Conservation (phyloP, 2,113 vertebrate species). For the Gallinago paraguaiae region DNA sequence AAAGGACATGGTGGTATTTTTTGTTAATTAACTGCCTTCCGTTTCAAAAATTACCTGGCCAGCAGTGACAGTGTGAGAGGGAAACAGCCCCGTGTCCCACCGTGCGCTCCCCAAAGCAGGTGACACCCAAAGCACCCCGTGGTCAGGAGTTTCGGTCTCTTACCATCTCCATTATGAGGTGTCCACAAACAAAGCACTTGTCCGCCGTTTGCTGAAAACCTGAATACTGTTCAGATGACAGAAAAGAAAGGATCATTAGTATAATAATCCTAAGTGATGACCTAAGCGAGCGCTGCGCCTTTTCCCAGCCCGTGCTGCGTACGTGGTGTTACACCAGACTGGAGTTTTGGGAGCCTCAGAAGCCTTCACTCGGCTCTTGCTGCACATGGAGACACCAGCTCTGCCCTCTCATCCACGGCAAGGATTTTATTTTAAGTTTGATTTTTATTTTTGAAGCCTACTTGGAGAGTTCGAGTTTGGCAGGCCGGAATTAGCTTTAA, state of each 20-base stretch:
- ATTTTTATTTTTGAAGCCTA: not conserved
- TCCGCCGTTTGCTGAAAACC: conserved; percentile 99
- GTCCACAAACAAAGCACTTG: conserved; percentile 98
- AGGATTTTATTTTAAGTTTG: not conserved
- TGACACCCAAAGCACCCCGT: not conserved
- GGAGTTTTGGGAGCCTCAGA: not conserved
- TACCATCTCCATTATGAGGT: conserved; percentile 99
- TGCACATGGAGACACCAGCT: not conserved
- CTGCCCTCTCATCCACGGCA: not conserved
- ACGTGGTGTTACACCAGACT: not conserved
- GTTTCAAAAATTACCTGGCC: not conserved
- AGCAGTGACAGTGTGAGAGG: not conserved
- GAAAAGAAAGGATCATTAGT: conserved; percentile 27
- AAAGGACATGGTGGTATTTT: not conserved
- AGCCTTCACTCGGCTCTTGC: rapidly evolving
- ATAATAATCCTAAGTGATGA: no score
- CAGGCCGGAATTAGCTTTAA: not conserved
- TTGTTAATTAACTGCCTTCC: not conserved
- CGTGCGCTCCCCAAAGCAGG: not conserved
- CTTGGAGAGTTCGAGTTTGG: not conserved
- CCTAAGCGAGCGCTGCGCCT: not conserved
- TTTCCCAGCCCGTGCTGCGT: not conserved
- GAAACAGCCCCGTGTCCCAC: not conserved
- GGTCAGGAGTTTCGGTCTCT: conserved; percentile 36
- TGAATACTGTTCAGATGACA: conserved; percentile 86